A percentile compares a stretch with the other conserved stretches of the same genome.
Conservation (phyloP, 2,888 invertebrate genomes). For the Hoplodrina ambigua region DNA sequence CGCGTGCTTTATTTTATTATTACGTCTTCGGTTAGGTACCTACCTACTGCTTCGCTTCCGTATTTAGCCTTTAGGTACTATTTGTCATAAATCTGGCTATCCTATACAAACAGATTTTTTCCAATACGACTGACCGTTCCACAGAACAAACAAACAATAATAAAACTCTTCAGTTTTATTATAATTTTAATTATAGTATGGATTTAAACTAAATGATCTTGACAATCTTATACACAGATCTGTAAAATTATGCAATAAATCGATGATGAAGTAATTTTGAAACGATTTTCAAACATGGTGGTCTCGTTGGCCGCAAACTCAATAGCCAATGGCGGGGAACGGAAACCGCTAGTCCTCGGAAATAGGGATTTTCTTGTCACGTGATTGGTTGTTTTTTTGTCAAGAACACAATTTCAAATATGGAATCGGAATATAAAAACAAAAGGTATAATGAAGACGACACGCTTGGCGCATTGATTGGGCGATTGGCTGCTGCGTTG, state of each 20-base stretch:
- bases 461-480: too few relatives aligned
- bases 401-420: slow-evolving; percentile 31
- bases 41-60: too few relatives aligned
- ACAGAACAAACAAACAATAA: too few relatives aligned
- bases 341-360: slow-evolving; percentile 69
- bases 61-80: too few relatives aligned
- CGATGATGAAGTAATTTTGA: slow-evolving; percentile 63
- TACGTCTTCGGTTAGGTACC: too few relatives aligned
- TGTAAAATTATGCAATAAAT: slow-evolving; percentile 67
- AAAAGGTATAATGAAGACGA: slow-evolving; percentile 5
- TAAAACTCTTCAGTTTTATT: too few relatives aligned
- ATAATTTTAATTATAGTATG: too few relatives aligned
- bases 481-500: too few relatives aligned
- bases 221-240: slow-evolving; percentile 39
- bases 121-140: too few relatives aligned
- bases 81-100: too few relatives aligned
- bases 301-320: slow-evolving; percentile 74
- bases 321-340: slow-evolving; percentile 74
- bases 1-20: too few relatives aligned
- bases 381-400: slow-evolving; percentile 46
- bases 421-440: slow-evolving; percentile 16
- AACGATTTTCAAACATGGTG: slow-evolving; percentile 69
- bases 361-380: slow-evolving; percentile 51
- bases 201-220: slow-evolving; percentile 21
- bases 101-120: too few relatives aligned